Evolutionary conservation across 2,113 vertebrate genomes (phyloP), one percentile per base, ranked within the genome.

Genomic region (Xenopus borealis): DNA sequence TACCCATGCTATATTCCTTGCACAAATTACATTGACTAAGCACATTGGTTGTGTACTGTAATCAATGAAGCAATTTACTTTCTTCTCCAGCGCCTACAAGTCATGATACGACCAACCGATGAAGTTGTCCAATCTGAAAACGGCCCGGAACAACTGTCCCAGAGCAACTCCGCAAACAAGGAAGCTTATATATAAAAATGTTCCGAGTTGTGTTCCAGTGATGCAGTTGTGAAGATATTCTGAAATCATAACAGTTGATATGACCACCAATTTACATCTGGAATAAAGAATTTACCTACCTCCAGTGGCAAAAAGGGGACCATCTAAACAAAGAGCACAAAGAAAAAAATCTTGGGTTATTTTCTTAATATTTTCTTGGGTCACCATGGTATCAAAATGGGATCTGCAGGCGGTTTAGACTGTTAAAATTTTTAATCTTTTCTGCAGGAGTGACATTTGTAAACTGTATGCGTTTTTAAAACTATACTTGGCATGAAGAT

Each of bases 101-200:
- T 95, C 79, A 99, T 99, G 97, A 92, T 95, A 80, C 96, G 96
- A 84, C 96, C 96, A 55, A 84, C 91, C 16, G 86, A 85, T 17
- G 83, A 95, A 78, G 85, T 91, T 59, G 90, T 86, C 79, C 86
- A 92, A 79, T 93, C 96, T 14, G 96, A 98, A 87, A 98, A 96
- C 0, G 96, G 94, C 7, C 94, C 95, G 0, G 96, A 98, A 76
- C 95, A 95, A 81, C 88, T 93, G 5, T 96, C 95, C 79, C 94
- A 90, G 82, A 87, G 93, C 79, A 91, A 94, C 86, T 94, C 95
- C 0, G 91, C 92, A 80, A 98, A 91, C 79, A 97, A 98, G 75
- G 96, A 99, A 89, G 97, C 96, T 74, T 98, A 98, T 87, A 98
- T 99, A 88, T 99, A 96, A 92, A 86, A 78, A 50, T 3, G 14